These are phyloP conservation scores for Ellobium chinense DNA, from an alignment of 2,888 invertebrate species.

Conservation along the genomic window DNA sequence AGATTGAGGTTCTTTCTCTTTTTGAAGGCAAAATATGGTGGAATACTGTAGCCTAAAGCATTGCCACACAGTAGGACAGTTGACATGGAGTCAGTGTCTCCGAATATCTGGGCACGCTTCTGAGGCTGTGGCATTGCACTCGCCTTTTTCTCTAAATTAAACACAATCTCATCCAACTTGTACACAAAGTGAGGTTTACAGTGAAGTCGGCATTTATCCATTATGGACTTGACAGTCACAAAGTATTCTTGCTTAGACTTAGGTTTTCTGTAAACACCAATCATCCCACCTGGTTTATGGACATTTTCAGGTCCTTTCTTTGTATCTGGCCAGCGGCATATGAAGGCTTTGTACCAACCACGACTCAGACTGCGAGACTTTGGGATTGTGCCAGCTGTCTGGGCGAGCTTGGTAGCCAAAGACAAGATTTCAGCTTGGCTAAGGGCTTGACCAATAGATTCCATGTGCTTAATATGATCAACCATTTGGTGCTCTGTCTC, in stretches of 20 bases:
- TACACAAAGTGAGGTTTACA: neutral
- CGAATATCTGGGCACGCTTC: neutral
- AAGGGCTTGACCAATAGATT: neutral
- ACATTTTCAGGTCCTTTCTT: neutral
- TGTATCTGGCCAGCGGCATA: neutral
- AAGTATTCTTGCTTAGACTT: neutral
- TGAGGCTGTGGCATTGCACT: neutral
- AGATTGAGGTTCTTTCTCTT: neutral
- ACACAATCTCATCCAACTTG: neutral
- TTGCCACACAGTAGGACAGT: neutral
- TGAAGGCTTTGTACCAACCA: neutral
- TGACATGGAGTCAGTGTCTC: neutral
- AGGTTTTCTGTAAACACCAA: neutral
- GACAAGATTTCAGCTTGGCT: neutral
- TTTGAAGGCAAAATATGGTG: neutral
- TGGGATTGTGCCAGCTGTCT: neutral
- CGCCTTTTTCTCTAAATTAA: neutral
- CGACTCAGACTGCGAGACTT: neutral
- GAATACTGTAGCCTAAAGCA: neutral
- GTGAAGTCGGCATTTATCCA: neutral
- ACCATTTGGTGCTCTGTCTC: constrained; percentile 3
- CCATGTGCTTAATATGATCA: neutral
- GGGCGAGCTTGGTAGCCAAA: neutral
- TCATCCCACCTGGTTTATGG: neutral
- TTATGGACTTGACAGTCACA: neutral